A percentile compares a stretch with the other conserved stretches of the same genome.
Evolutionary conservation across 2,113 vertebrate genomes (phyloP).

Genomic region (Todiramphus saurophagus): DNA sequence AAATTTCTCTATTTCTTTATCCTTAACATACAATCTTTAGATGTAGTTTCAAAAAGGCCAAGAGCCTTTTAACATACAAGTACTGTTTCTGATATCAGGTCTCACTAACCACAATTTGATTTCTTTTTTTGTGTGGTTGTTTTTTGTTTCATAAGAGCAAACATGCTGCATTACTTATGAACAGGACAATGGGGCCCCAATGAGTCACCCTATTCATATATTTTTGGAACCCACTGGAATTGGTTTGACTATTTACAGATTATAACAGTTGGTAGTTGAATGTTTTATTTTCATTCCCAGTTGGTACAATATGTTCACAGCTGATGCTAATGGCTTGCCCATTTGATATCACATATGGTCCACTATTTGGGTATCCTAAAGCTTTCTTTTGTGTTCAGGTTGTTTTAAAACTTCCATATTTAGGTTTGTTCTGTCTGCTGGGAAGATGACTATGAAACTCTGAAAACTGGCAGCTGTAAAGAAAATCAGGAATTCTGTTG

Average conservation of each 20-base stretch:
- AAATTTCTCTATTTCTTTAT: slow-evolving; percentile 38
- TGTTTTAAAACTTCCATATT: slow-evolving; percentile 58
- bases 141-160: neutral
- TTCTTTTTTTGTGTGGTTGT: neutral
- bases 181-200: slow-evolving; percentile 34
- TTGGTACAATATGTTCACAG: slow-evolving; percentile 82
- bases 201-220: slow-evolving; percentile 65
- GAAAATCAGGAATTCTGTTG: slow-evolving; percentile 37
- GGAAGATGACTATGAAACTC: slow-evolving; percentile 21
- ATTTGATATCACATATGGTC: slow-evolving; percentile 83
- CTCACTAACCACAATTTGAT: neutral
- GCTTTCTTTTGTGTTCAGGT: slow-evolving; percentile 72
- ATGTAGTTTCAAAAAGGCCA: slow-evolving; percentile 19
- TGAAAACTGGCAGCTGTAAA: slow-evolving; percentile 35
- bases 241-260: slow-evolving; percentile 76
- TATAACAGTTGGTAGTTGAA: slow-evolving; percentile 80
- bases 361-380: slow-evolving; percentile 70
- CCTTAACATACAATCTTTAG: slow-evolving; percentile 40
- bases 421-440: slow-evolving; percentile 60
- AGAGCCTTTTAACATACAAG: slow-evolving; percentile 17
- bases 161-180: slow-evolving; percentile 60
- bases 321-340: slow-evolving; percentile 79
- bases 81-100: neutral
- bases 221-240: slow-evolving; percentile 73
- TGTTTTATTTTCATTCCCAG: slow-evolving; percentile 81